Percentiles rank a stretch among this genome's conserved stretches.
Evolutionary conservation across 2,113 vertebrate genomes (phyloP).

Genomic region (Rattus rattus): DNA sequence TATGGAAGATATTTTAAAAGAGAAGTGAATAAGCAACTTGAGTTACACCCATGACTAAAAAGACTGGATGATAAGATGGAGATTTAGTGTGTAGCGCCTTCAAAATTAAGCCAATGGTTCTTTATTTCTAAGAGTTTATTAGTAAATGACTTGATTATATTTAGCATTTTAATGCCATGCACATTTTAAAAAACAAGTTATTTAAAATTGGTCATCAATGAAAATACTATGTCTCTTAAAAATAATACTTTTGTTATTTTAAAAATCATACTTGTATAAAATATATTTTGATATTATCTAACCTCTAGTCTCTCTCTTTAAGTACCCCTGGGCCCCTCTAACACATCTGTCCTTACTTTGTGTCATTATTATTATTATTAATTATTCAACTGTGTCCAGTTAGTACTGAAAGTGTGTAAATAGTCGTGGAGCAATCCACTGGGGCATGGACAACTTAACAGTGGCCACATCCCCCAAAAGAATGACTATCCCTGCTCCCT

Average conservation of each 20-base stretch:
- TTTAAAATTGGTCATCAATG: neutral
- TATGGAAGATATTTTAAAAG: neutral
- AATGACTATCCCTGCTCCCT: neutral
- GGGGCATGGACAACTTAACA: neutral
- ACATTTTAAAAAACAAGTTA: neutral
- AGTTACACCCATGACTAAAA: slow-evolving; percentile 1
- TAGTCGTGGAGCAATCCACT: neutral
- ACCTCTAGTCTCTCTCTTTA: neutral
- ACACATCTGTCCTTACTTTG: neutral
- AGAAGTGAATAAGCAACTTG: neutral
- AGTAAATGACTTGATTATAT: neutral
- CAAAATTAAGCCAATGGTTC: neutral
- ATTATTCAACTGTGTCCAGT: neutral
- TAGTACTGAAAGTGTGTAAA: neutral
- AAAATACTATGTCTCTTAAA: neutral
- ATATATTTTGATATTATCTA: neutral
- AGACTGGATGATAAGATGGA: neutral
- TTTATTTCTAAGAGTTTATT: neutral
- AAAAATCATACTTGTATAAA: neutral
- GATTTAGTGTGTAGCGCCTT: neutral
- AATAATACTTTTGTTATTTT: neutral
- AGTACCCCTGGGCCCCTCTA: neutral
- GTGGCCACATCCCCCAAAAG: neutral
- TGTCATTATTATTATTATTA: neutral
- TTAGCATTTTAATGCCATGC: neutral